Evolutionary conservation across 2,113 vertebrate genomes (phyloP).

Genomic region (Carlito syrichta): DNA sequence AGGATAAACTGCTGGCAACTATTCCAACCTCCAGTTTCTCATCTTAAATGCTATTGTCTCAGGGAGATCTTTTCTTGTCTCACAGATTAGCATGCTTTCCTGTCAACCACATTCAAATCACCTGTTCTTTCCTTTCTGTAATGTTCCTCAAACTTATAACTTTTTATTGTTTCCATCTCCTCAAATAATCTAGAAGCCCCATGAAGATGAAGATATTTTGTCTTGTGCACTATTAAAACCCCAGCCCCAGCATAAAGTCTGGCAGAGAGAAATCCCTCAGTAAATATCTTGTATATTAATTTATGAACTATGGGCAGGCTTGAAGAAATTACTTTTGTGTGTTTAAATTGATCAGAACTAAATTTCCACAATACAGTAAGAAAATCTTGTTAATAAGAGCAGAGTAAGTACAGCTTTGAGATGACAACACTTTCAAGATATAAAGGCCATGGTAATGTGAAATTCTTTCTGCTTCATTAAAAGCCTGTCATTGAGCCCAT

Average conservation of each 20-base stretch:
- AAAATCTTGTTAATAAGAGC: not conserved
- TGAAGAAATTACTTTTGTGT: not conserved
- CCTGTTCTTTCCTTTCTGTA: not conserved
- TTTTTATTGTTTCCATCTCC: not conserved
- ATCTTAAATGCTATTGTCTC: not conserved
- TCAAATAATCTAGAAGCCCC: not conserved
- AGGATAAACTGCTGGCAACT: not conserved
- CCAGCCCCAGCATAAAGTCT: not conserved
- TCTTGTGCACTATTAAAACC: not conserved
- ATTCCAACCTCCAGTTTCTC: not conserved
- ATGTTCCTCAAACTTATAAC: not conserved
- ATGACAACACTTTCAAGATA: not conserved
- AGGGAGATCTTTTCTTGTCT: not conserved
- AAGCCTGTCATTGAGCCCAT: not conserved
- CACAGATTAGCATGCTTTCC: not conserved
- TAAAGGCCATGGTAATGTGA: not conserved
- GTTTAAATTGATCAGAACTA: not conserved
- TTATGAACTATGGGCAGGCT: not conserved
- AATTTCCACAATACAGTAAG: not conserved
- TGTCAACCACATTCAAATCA: not conserved
- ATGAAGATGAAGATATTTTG: not conserved
- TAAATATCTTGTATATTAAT: not conserved
- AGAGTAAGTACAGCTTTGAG: not conserved
- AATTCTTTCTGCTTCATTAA: not conserved
- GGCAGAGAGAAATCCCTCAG: not conserved